Evolutionary conservation across 2,888 invertebrate species (phyloP), one percentile per base, ranked within the genome.

Genomic region (Thalpophila matura): DNA sequence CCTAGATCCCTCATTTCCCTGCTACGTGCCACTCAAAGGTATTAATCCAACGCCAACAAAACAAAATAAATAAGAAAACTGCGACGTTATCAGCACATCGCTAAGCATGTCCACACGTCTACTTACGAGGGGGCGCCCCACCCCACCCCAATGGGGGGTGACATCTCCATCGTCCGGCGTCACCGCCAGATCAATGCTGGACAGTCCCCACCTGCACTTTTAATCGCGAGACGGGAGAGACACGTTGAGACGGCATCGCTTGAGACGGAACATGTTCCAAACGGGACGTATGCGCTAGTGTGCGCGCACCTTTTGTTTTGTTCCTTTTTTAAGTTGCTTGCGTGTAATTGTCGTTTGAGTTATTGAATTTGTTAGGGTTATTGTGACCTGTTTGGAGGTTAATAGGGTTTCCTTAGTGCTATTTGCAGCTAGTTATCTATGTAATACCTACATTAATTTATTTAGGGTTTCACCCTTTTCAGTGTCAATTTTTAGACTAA

Each of bases 141-240:
- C 47, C 47, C 50, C 47, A 50, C 9, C 46, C 60, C 20, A 37
- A 24, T 16, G 55, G 57, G 56, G 78, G 73, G 74, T 75, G 89
- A 88, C 88, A 86, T 90, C 90, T 90, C 88, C 89, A 88, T 90
- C 91, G 90, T 86, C 89, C 89, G 86, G 83, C 88, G 89, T 89
- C 90, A 92, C 83, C 87, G 88, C 84, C 93, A 92, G 94, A 94
- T 94, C 95, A 94, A 94, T 93, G 92, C 92, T 81, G 91, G 91
- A 91, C 91, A 89, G 84, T 81, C 89, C 88, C 92, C 93, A 95
- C 94, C 93, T 95, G 94, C 92, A 94, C 90, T 94, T 95, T 94
- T 95, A 93, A 92, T 92, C 91, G 84, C 85, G 85, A 69, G 68
- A 77, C 70, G 80, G 73, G 79, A 73, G 74, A 67, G 75, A 67